Evolutionary conservation across 2,113 vertebrate genomes (phyloP).

Genomic region (Pelvicachromis taeniatus): DNA sequence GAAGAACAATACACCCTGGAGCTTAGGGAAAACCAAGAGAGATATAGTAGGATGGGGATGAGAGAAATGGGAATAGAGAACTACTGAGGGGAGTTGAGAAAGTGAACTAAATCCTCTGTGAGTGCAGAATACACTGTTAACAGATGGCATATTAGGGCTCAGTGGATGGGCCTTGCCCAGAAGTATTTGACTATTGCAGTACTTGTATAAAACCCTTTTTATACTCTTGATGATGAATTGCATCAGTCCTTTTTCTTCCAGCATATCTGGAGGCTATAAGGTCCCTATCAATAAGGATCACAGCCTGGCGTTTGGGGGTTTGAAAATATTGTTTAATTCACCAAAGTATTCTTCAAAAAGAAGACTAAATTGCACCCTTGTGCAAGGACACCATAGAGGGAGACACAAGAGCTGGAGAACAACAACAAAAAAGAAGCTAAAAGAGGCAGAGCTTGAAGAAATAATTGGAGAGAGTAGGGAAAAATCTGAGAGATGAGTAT

Average conservation of each 20-base stretch:
- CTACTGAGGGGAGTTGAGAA: conserved; percentile 38
- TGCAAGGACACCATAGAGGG: not conserved
- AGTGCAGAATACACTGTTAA: conserved; percentile 30
- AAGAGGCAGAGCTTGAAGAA: not conserved
- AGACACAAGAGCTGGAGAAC: not conserved
- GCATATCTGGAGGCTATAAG: not conserved
- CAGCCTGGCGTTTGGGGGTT: not conserved
- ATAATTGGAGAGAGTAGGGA: not conserved
- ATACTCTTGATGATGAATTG: conserved; percentile 13
- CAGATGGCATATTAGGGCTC: conserved; percentile 33
- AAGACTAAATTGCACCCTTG: not conserved
- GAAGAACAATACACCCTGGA: conserved; percentile 56
- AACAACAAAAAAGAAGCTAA: not conserved
- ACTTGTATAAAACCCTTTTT: not conserved
- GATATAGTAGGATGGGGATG: not conserved
- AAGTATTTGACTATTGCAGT: not conserved
- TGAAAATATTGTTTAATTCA: not conserved
- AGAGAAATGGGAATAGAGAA: conserved; percentile 34
- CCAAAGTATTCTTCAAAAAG: not conserved
- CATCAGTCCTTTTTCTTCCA: not conserved
- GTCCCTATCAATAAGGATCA: not conserved
- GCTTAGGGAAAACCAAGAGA: conserved; percentile 42
- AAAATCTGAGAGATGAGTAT: not conserved
- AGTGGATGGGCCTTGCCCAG: not conserved
- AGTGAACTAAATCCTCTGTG: conserved; percentile 50